Evolutionary conservation across 2,113 vertebrate genomes (phyloP).

Genomic region (Aix galericulata): DNA sequence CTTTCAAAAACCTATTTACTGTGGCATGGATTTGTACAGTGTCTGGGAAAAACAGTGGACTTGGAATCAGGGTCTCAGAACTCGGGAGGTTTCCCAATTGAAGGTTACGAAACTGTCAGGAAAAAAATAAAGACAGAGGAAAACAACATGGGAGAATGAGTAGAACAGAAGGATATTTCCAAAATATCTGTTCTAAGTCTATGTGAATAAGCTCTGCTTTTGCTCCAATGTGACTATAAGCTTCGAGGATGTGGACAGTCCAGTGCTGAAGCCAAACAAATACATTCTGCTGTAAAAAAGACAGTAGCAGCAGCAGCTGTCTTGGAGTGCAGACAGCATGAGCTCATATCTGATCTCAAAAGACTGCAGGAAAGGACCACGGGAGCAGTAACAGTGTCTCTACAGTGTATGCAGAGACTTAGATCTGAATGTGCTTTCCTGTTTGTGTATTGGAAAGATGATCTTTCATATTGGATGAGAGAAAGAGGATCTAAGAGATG

Average conservation of each 20-base stretch:
- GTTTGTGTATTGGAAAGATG: neutral
- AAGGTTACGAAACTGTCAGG: constrained; percentile 42
- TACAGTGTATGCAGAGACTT: neutral
- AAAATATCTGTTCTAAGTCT: constrained; percentile 27
- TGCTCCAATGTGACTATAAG: neutral
- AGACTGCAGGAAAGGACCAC: neutral
- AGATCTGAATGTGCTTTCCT: neutral
- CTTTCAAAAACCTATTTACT: neutral
- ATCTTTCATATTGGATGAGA: neutral
- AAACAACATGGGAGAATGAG: constrained; percentile 25
- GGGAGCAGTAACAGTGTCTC: neutral
- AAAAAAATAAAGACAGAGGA: neutral
- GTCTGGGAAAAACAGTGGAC: constrained; percentile 20
- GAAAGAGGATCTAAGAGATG: neutral
- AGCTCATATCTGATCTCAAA: constrained; percentile 27
- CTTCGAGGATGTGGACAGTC: constrained; percentile 33
- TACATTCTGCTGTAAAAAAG: constrained; percentile 11
- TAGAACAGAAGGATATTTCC: constrained; percentile 31
- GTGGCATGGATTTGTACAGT: neutral
- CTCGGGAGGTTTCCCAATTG: constrained; percentile 26
- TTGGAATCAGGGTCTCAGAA: neutral
- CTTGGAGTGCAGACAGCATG: neutral
- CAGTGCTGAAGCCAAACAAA: neutral
- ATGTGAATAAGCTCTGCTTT: constrained; percentile 50
- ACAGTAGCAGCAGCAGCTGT: constrained; percentile 49